phyloP scores from a whole-genome alignment of 2,888 invertebrate species.

The Tetheella fluctuosa region DNA sequence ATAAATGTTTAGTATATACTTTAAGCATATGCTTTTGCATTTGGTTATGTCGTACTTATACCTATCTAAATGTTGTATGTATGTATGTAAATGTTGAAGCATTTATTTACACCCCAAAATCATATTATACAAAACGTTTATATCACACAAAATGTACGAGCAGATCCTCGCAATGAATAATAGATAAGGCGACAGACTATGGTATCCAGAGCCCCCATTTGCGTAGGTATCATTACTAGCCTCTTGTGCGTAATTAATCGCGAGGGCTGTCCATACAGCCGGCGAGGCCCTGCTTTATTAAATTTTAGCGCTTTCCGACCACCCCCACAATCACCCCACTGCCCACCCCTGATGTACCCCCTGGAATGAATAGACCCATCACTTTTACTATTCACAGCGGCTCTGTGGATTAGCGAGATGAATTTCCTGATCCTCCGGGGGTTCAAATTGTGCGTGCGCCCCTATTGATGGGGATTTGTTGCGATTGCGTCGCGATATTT shows the following conservation, averaged over 20 bases:
- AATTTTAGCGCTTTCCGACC: conserved; percentile 79
- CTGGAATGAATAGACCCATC: conserved; percentile 78
- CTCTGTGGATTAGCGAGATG: conserved; percentile 79
- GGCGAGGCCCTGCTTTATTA: conserved; percentile 75
- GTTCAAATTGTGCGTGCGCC: conserved; percentile 65
- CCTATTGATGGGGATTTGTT: conserved; percentile 62
- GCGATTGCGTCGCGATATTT: conserved; percentile 60
- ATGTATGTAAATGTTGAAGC: too few relatives aligned
- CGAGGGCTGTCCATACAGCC: conserved; percentile 64
- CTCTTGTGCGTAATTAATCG: conserved; percentile 82
- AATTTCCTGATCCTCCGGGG: conserved; percentile 74
- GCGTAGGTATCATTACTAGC: conserved; percentile 69
- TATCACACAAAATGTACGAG: conserved; percentile 33
- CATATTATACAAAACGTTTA: conserved; percentile 27
- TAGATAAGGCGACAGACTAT: conserved; percentile 54
- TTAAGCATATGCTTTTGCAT: too few relatives aligned
- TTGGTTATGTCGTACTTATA: too few relatives aligned
- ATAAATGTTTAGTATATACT: too few relatives aligned
- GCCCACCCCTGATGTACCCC: conserved; percentile 32
- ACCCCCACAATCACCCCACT: conserved; percentile 35
- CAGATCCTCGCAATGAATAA: conserved; percentile 55
- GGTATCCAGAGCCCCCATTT: conserved; percentile 44
- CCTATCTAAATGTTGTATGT: too few relatives aligned
- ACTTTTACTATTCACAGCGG: conserved; percentile 82
- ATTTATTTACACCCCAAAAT: conserved; percentile 16